phyloP scores from a whole-genome alignment of 2,113 vertebrate genomes.

The Pica pica region DNA sequence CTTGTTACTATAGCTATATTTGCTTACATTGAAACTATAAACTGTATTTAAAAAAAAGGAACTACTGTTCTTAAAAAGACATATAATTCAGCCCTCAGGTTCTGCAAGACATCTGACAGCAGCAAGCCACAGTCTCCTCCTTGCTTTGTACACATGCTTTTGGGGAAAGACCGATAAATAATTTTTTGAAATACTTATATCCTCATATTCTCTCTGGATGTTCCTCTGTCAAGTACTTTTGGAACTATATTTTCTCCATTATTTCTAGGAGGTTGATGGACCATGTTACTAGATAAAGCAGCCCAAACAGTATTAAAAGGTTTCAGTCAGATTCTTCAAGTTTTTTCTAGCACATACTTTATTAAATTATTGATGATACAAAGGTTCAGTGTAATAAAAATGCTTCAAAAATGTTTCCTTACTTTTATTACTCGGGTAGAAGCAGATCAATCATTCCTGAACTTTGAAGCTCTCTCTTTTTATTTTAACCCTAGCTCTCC shows the following conservation, averaged over 20 bases:
- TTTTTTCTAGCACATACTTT: background rate
- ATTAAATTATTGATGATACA: conserved; percentile 22
- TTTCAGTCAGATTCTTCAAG: background rate
- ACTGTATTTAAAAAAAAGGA: background rate
- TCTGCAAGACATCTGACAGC: background rate
- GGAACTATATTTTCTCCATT: background rate
- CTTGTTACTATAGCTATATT: background rate
- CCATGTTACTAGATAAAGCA: background rate
- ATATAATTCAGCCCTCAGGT: background rate
- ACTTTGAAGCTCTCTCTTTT: background rate
- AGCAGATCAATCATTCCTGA: background rate
- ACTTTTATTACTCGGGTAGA: background rate
- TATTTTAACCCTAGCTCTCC: background rate
- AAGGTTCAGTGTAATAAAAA: conserved; percentile 2
- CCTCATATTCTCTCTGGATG: background rate
- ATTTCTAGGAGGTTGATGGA: background rate
- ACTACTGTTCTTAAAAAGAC: background rate
- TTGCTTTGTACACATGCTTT: background rate
- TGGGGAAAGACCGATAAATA: background rate
- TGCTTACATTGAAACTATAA: background rate
- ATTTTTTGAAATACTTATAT: background rate
- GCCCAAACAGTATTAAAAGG: background rate
- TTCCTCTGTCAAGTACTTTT: background rate
- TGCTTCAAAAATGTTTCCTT: background rate
- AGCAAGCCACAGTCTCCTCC: background rate